Percentiles rank a stretch among this genome's conserved stretches.
These are phyloP conservation scores for Amazona vittata DNA, from an alignment of 2,113 vertebrate genomes.

Conservation along the genomic window DNA sequence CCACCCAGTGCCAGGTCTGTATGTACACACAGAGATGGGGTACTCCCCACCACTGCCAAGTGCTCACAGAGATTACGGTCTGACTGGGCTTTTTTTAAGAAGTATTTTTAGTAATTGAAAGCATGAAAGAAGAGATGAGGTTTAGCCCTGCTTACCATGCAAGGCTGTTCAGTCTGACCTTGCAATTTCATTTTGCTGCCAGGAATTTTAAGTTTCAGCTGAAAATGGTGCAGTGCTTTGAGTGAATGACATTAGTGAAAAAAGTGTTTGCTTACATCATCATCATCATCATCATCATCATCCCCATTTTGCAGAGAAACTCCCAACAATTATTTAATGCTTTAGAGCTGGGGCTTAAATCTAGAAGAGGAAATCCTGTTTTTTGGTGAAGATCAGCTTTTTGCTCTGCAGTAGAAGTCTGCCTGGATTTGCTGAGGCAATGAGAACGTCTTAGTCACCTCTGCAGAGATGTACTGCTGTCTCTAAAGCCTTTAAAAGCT, in stretches of 20 bases:
- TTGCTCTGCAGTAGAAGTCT: background rate
- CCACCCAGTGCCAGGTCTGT: fast-evolving
- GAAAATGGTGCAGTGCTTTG: background rate
- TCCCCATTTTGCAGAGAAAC: background rate
- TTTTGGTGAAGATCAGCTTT: background rate
- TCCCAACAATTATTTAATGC: background rate
- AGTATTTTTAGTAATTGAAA: background rate
- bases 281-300: background rate
- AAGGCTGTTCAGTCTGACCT: background rate
- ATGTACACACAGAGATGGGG: background rate
- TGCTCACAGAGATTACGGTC: background rate
- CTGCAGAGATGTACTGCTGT: background rate
- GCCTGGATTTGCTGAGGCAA: background rate
- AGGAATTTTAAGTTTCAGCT: background rate
- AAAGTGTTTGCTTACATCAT: background rate
- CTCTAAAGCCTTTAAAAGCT: background rate
- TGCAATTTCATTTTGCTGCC: background rate
- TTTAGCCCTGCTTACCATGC: background rate
- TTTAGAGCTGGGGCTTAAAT: background rate
- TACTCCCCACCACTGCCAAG: background rate
- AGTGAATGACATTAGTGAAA: background rate
- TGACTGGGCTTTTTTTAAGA: background rate
- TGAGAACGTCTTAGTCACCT: background rate
- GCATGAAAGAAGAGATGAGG: background rate
- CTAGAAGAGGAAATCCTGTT: background rate